Evolutionary conservation across 2,888 invertebrate species (phyloP).

Genomic region (Perdita meconis): DNA sequence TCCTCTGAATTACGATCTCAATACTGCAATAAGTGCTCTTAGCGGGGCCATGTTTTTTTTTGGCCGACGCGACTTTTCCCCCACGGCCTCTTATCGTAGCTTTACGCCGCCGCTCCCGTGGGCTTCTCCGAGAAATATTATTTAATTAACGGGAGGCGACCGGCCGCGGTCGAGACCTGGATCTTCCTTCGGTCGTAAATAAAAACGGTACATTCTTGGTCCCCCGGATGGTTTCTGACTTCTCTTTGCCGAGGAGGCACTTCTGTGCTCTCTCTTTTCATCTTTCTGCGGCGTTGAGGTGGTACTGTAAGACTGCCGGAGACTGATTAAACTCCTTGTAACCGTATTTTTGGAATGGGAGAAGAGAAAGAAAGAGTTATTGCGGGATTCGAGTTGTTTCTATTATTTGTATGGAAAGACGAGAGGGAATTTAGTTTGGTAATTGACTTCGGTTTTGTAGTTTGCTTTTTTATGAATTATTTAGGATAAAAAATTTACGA

Average conservation of each 20-base stretch:
- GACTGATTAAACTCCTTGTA: not conserved
- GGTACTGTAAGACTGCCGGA: not conserved
- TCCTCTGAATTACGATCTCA: slow-evolving; percentile 82
- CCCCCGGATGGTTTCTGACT: slow-evolving; percentile 7
- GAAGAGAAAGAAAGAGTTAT: no score
- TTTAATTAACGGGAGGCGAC: slow-evolving; percentile 81
- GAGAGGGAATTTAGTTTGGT: no score
- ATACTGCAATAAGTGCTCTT: slow-evolving; percentile 83
- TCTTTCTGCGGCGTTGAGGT: not conserved
- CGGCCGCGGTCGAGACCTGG: slow-evolving; percentile 68
- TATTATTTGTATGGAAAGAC: no score
- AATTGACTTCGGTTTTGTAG: no score
- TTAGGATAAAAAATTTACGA: no score
- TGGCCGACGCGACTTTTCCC: slow-evolving; percentile 58
- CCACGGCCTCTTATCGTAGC: slow-evolving; percentile 63
- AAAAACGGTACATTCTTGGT: slow-evolving; percentile 66
- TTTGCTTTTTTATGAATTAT: no score
- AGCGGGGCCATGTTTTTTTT: slow-evolving; percentile 76
- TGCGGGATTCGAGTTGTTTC: no score
- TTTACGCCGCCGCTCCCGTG: slow-evolving; percentile 71
- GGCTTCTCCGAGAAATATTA: slow-evolving; percentile 80
- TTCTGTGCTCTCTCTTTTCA: not conserved
- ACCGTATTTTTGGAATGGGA: not conserved
- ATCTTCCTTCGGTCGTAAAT: slow-evolving; percentile 75
- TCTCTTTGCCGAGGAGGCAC: not conserved